Evolutionary conservation across 2,113 vertebrate species (phyloP).

Genomic region (Ammospiza nelsoni): DNA sequence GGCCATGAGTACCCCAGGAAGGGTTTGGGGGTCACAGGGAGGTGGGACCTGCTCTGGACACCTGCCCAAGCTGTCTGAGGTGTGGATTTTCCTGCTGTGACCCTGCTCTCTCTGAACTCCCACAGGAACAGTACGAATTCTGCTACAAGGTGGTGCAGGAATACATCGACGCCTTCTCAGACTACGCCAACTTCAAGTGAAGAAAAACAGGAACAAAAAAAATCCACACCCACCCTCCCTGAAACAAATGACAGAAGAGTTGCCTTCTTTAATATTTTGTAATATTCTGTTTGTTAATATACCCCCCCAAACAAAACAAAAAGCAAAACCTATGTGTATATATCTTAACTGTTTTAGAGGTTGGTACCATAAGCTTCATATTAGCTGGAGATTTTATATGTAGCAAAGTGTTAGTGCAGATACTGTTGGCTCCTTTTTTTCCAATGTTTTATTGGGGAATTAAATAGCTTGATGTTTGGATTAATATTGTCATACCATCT

Average conservation of each 20-base stretch:
- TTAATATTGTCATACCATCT: slow-evolving; percentile 71
- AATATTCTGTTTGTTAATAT: slow-evolving; percentile 98
- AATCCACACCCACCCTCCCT: neutral
- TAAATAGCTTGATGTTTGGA: slow-evolving; percentile 84
- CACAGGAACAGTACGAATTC: slow-evolving; percentile 98
- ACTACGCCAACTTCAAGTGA: slow-evolving; percentile 99
- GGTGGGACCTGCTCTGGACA: neutral
- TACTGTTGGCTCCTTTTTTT: slow-evolving; percentile 77
- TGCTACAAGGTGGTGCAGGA: slow-evolving; percentile 99
- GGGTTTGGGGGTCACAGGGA: neutral
- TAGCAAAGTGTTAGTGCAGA: slow-evolving; percentile 86
- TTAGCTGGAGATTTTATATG: slow-evolving; percentile 93
- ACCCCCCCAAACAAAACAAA: slow-evolving; percentile 29
- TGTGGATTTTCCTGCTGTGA: neutral
- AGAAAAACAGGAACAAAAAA: neutral
- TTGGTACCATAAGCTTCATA: slow-evolving; percentile 91
- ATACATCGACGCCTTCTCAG: slow-evolving; percentile 99
- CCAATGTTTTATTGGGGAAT: slow-evolving; percentile 84
- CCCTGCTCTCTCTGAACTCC: accelerated
- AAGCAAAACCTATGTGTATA: slow-evolving; percentile 81
- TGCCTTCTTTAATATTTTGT: slow-evolving; percentile 99
- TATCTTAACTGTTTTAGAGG: slow-evolving; percentile 92
- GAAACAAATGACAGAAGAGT: slow-evolving; percentile 74
- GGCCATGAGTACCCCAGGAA: neutral
- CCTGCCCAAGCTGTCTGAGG: accelerated